Conservation (phyloP, 1,140 invertebrate genomes). For the Drosophila sproati region DNA sequence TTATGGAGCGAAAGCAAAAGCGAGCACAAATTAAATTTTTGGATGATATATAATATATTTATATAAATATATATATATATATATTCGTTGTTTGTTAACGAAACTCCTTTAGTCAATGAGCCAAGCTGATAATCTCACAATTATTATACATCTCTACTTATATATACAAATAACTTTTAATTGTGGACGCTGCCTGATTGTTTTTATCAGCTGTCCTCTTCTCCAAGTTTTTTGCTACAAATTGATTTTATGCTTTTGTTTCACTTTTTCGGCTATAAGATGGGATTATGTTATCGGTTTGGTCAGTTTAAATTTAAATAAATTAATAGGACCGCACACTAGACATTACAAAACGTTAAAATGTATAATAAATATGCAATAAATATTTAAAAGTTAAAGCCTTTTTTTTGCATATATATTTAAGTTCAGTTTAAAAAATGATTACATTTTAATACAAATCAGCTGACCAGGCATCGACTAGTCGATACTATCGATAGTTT, state of each 20-base stretch:
- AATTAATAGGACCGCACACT: constrained; percentile 41
- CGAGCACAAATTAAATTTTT: constrained; percentile 69
- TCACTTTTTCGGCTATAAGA: constrained; percentile 22
- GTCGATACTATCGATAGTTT: constrained; percentile 7
- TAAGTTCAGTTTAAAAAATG: not conserved
- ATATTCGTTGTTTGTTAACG: constrained; percentile 53
- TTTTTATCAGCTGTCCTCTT: constrained; percentile 34
- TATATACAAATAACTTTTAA: constrained; percentile 63
- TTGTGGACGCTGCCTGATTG: constrained; percentile 24
- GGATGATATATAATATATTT: constrained; percentile 40
- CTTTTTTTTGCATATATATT: not conserved
- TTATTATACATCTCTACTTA: constrained; percentile 17
- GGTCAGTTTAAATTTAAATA: constrained; percentile 30
- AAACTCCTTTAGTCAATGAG: constrained; percentile 59
- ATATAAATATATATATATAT: too few relatives aligned
- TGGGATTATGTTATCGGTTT: constrained; percentile 35
- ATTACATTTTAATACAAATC: not conserved
- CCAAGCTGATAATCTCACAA: constrained; percentile 63
- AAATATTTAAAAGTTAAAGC: constrained; percentile 22
- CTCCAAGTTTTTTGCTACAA: constrained; percentile 36
- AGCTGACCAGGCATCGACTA: constrained; percentile 23
- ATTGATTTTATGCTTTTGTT: constrained; percentile 29
- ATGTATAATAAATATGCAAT: constrained; percentile 42
- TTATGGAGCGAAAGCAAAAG: constrained; percentile 87
- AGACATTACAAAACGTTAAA: constrained; percentile 36